Conservation (phyloP, 1,140 invertebrate genomes). For the Scaptomyza graminum region DNA sequence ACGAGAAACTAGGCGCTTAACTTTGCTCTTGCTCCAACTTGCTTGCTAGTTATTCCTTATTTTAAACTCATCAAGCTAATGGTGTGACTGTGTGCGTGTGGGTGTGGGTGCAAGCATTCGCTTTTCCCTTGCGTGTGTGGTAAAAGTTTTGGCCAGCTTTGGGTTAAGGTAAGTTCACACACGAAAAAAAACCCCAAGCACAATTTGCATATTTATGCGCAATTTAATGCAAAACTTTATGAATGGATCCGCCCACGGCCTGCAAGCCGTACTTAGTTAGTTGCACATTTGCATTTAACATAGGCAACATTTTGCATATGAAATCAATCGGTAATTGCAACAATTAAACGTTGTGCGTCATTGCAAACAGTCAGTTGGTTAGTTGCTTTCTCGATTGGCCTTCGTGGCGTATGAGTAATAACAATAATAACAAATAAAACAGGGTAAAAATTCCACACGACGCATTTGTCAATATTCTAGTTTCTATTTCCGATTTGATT, state of each 20-base stretch:
- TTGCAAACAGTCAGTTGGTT: background rate
- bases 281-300: slow-evolving; percentile 31
- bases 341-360: slow-evolving; percentile 55
- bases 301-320: slow-evolving; percentile 49
- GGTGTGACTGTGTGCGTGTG: slow-evolving; percentile 6
- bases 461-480: slow-evolving; percentile 54
- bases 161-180: slow-evolving; percentile 42
- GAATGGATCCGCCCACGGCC: slow-evolving; percentile 7
- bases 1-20: slow-evolving; percentile 24
- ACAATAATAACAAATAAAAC: background rate
- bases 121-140: slow-evolving; percentile 44
- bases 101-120: slow-evolving; percentile 11
- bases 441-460: slow-evolving; percentile 3
- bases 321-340: slow-evolving; percentile 47
- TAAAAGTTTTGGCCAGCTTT: slow-evolving; percentile 50
- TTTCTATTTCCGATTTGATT: slow-evolving; percentile 75
- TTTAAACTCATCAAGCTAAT: slow-evolving; percentile 66
- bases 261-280: slow-evolving; percentile 17
- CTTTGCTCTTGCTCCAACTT: background rate
- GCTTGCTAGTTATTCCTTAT: slow-evolving; percentile 42
- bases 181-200: background rate
- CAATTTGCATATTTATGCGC: slow-evolving; percentile 34
- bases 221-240: slow-evolving; percentile 49
- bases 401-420: slow-evolving; percentile 28
- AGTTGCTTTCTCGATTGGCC: background rate